phyloP scores from a whole-genome alignment of 2,888 invertebrate species.

The Meganola albula region DNA sequence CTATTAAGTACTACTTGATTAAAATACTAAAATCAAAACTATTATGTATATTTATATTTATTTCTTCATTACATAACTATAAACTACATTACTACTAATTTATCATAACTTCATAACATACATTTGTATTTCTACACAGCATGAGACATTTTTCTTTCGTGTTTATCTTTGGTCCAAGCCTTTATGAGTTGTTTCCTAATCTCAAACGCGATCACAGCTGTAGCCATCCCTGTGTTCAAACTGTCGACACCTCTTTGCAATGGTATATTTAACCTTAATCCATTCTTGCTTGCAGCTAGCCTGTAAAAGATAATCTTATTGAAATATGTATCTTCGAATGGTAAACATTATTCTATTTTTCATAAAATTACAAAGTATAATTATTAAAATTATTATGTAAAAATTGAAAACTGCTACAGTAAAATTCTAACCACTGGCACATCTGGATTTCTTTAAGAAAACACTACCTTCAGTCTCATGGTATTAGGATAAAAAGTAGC shows the following conservation, averaged over 20 bases:
- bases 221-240: conserved; percentile 89
- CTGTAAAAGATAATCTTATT: conserved; percentile 45
- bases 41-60: too few species aligned
- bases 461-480: too few species aligned
- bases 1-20: too few species aligned
- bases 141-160: conserved; percentile 31
- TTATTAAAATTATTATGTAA: background rate
- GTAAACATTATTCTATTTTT: too few species aligned
- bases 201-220: conserved; percentile 91
- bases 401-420: background rate
- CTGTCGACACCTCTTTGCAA: conserved; percentile 87
- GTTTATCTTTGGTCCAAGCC: conserved; percentile 43
- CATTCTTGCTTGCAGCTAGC: conserved; percentile 76
- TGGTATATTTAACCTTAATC: conserved; percentile 86
- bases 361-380: background rate
- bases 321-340: conserved; percentile 1
- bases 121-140: conserved; percentile 33
- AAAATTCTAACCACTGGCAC: background rate
- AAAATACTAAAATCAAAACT: too few species aligned
- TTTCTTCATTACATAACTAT: too few species aligned
- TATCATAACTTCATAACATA: too few species aligned
- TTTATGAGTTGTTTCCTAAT: conserved; percentile 81
- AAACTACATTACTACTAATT: too few species aligned
- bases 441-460: too few species aligned
- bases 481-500: too few species aligned